Percentiles rank a stretch among this genome's conserved stretches.
Conservation (phyloP, 2,797 vertebrate genomes). For the Pseudochirops corinnae region DNA sequence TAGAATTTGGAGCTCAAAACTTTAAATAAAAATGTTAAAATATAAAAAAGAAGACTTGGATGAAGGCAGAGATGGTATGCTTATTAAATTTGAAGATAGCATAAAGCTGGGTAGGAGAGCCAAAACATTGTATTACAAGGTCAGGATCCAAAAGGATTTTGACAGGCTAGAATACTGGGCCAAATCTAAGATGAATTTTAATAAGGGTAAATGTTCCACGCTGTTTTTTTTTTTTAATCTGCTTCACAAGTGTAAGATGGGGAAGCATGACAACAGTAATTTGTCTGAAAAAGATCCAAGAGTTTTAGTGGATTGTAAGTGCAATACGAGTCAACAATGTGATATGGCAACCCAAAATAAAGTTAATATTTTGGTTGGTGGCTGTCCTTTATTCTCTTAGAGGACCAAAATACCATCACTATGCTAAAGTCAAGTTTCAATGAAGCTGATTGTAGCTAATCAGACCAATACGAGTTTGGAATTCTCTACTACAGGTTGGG, state of each 20-base stretch:
- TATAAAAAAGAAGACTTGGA: not conserved
- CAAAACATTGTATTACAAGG: not conserved
- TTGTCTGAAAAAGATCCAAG: not conserved
- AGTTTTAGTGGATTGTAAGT: not conserved
- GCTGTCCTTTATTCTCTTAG: no score
- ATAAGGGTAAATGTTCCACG: not conserved
- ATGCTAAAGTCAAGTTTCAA: no score
- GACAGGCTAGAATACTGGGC: not conserved
- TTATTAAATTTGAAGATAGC: not conserved
- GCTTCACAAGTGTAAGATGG: not conserved
- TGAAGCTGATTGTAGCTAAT: no score
- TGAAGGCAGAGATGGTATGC: not conserved
- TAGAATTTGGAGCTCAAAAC: not conserved
- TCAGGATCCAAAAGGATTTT: conserved; percentile 4
- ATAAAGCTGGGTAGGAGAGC: not conserved
- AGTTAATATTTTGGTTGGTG: not conserved
- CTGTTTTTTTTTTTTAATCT: not conserved
- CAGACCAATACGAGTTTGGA: no score
- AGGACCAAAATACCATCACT: no score
- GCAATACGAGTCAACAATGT: not conserved
- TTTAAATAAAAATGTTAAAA: not conserved
- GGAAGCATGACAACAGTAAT: not conserved
- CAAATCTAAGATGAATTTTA: not conserved
- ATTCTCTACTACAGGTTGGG: no score
- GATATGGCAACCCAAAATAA: not conserved